A percentile compares a stretch with the other conserved stretches of the same genome.
phyloP scores from a whole-genome alignment of 2,888 invertebrate genomes.

The Drosophila prostipennis region DNA sequence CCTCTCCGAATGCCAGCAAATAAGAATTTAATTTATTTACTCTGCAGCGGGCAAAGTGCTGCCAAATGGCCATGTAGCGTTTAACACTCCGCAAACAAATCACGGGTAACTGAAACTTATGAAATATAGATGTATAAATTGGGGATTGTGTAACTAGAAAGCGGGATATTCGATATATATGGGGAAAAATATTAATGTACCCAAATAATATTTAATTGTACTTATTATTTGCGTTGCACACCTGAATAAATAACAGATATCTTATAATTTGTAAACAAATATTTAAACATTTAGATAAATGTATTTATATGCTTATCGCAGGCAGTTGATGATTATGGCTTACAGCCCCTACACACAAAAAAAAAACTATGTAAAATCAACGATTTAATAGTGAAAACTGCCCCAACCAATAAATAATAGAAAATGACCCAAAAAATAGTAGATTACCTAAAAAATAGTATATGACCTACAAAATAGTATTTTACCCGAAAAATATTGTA shows the following conservation, averaged over 20 bases:
- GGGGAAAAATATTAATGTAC: background rate
- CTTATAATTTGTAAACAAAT: too few relatives aligned
- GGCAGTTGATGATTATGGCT: background rate
- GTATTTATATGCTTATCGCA: background rate
- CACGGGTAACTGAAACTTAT: conserved; percentile 59
- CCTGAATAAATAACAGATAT: background rate
- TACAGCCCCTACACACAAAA: background rate
- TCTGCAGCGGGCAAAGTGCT: conserved; percentile 58
- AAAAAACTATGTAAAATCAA: too few relatives aligned
- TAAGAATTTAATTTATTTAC: conserved; percentile 75
- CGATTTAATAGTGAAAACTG: too few relatives aligned
- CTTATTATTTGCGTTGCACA: background rate
- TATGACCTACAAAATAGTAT: too few relatives aligned
- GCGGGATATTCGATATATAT: background rate
- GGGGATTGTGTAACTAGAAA: background rate
- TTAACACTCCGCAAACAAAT: conserved; percentile 63
- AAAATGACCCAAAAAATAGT: too few relatives aligned
- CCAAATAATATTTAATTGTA: background rate
- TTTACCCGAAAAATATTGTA: too few relatives aligned
- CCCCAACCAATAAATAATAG: too few relatives aligned
- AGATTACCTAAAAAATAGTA: too few relatives aligned
- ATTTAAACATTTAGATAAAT: background rate
- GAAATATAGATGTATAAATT: conserved; percentile 5
- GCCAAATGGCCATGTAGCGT: conserved; percentile 64
- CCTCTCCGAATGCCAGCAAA: conserved; percentile 30